A percentile compares a stretch with the other conserved stretches of the same genome.
These are phyloP conservation scores for Thaumetopoea pityocampa DNA, from an alignment of 1,140 invertebrate genomes.

Conservation along the genomic window DNA sequence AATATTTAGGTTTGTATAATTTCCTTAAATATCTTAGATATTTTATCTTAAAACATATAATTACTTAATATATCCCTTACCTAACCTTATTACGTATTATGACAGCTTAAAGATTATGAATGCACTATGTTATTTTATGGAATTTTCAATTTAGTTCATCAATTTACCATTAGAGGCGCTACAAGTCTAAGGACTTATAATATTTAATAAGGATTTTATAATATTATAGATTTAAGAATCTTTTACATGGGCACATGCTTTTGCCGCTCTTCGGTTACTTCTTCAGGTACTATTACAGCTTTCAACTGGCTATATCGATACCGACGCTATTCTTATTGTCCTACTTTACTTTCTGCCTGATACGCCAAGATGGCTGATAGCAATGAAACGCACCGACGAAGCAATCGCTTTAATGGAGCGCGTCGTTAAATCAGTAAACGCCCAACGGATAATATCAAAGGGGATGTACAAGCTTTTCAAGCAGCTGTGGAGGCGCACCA, in stretches of 20 bases:
- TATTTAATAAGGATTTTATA: too few species aligned
- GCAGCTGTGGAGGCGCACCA: conserved; percentile 36
- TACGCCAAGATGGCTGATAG: conserved; percentile 82
- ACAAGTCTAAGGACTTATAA: too few species aligned
- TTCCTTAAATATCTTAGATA: too few species aligned
- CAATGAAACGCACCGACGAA: conserved; percentile 77
- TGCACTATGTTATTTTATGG: too few species aligned
- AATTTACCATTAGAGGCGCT: too few species aligned
- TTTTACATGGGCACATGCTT: conserved; percentile 76
- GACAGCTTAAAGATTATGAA: too few species aligned
- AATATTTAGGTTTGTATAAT: too few species aligned
- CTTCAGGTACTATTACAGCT: conserved; percentile 70
- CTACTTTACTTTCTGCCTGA: conserved; percentile 81
- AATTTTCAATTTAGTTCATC: too few species aligned
- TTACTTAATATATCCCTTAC: too few species aligned
- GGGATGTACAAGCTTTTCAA: conserved; percentile 67
- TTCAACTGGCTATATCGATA: conserved; percentile 76
- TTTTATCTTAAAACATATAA: too few species aligned
- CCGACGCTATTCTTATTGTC: conserved; percentile 73
- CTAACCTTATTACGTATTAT: too few species aligned
- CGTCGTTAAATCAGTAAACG: conserved; percentile 77
- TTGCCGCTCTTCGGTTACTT: conserved; percentile 76
- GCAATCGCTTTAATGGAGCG: conserved; percentile 76
- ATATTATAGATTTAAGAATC: too few species aligned
- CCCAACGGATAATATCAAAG: conserved; percentile 72